These are phyloP conservation scores for Aporophyla lueneburgensis DNA, from an alignment of 2,888 invertebrate species.

Conservation along the genomic window DNA sequence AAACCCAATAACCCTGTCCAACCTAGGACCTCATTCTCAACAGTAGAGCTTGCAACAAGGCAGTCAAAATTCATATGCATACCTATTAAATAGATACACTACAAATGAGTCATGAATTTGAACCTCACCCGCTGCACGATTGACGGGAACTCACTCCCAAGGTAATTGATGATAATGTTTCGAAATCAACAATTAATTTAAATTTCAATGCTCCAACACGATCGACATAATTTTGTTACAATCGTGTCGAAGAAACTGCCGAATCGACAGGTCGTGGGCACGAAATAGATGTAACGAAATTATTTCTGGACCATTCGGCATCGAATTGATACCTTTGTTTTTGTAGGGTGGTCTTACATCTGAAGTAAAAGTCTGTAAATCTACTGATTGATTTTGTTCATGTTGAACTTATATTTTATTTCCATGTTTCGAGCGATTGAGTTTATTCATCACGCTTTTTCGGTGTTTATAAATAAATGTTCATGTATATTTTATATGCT, in stretches of 20 bases:
- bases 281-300: conserved; percentile 52
- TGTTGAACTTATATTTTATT: background rate
- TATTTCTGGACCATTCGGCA: conserved; percentile 52
- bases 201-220: conserved; percentile 44
- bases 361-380: background rate
- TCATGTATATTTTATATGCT: background rate
- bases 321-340: conserved; percentile 52
- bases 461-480: background rate
- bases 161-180: conserved; percentile 10
- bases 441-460: background rate
- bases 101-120: background rate
- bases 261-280: conserved; percentile 54
- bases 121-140: background rate
- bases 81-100: no score
- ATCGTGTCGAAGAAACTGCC: conserved; percentile 47
- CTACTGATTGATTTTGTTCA: conserved; percentile 1
- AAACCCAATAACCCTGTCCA: no score
- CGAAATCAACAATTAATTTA: conserved; percentile 51
- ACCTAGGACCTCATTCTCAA: no score
- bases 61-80: no score
- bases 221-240: conserved; percentile 44
- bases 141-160: background rate
- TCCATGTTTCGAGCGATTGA: background rate
- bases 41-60: no score
- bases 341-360: conserved; percentile 29